Evolutionary conservation across 2,113 vertebrate genomes (phyloP), one percentile per base, ranked within the genome.

Genomic region (Piaya cayana): DNA sequence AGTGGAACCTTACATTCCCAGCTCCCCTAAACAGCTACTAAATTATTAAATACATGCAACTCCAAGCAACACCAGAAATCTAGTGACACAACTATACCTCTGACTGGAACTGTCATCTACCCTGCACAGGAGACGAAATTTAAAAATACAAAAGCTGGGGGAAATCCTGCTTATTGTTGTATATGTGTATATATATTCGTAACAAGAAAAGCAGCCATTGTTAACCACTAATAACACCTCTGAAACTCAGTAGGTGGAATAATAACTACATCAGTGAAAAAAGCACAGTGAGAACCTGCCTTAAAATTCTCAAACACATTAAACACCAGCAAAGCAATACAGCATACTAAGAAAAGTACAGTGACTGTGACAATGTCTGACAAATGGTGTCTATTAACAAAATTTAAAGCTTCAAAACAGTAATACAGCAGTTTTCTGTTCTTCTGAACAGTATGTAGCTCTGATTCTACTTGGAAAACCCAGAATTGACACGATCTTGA

Each of bases 171-270:
- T 75, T 75, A 50, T n/a, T 74, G 10, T 30, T 82, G 8, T 10
- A 14, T 26, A 53, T 9, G 39, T 34, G 11, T 39, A 85, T 6
- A 11, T 30, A 75, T 25, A 56, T 3, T 34, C 11, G 0, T 30
- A 76, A 80, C 27, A 86, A 94, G 64, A 88, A 34, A 6, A 72
- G 37, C 20, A 63, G 19, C 21, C 39, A 68, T 19, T 91, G 67
- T 80, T 86, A 64, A 29, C 7, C 27, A 59, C 50, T 60, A 58
- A 32, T 59, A 75, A 90, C 13, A 90, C 9, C 49, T 88, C 43
- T 69, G 53, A 88, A 93, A 85, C 13, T 82, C 86, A 80, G 47
- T 23, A 92, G 37, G 47, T 88, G n/a, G 49, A 93, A 88, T 67
- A 94, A 45, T 56, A 87, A 47, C 53, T 74, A 63, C 3, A 55